Conservation (phyloP, 2,888 invertebrate genomes). For the Galeruca laticollis region DNA sequence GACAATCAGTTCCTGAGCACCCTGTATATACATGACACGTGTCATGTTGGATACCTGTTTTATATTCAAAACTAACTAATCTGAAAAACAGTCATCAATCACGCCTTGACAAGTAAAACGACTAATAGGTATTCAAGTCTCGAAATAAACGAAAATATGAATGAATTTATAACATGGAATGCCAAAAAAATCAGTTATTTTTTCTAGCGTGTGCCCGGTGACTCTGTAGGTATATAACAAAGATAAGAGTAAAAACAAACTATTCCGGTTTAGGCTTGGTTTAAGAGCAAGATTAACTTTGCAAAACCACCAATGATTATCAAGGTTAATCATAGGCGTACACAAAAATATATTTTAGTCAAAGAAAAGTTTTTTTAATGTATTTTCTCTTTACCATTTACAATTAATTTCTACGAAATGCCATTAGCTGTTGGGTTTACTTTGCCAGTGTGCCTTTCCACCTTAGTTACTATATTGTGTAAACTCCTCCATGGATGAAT, state of each 20-base stretch:
- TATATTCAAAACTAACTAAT: no score
- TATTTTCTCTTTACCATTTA: not conserved
- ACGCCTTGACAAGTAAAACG: not conserved
- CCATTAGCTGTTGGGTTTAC: no score
- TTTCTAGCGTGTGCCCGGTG: conserved; percentile 39
- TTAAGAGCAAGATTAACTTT: conserved; percentile 45
- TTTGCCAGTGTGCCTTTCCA: no score
- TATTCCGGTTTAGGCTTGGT: conserved; percentile 47
- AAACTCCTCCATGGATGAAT: no score
- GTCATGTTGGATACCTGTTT: no score
- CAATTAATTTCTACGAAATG: no score
- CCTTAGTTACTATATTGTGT: no score
- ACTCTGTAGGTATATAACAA: conserved; percentile 39
- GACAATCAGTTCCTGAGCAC: no score
- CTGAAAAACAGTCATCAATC: not conserved
- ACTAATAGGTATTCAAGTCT: conserved; percentile 7
- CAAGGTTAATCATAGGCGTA: conserved; percentile 46
- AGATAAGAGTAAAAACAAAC: conserved; percentile 45
- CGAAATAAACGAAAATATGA: conserved; percentile 37
- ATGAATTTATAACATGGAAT: conserved; percentile 39
- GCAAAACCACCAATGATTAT: conserved; percentile 47
- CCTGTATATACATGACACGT: no score
- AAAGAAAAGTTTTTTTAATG: not conserved
- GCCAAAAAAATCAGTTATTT: conserved; percentile 41
- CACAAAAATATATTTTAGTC: not conserved